phyloP scores from a whole-genome alignment of 2,113 vertebrate species.

The Paramormyrops kingsleyae region DNA sequence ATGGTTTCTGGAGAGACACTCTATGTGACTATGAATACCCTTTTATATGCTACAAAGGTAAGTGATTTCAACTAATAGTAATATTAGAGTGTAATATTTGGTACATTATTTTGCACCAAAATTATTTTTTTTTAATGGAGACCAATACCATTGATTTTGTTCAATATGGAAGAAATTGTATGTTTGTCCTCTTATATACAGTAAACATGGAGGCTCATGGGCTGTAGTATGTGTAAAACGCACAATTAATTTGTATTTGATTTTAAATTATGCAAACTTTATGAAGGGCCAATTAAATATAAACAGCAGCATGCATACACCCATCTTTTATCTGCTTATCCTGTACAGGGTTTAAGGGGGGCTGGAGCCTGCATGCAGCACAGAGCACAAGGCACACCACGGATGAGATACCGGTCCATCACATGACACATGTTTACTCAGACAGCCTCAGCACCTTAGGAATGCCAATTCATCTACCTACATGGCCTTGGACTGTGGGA shows the following conservation, averaged over 20 bases:
- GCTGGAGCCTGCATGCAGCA: not conserved
- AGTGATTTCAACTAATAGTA: not conserved
- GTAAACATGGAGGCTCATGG: not conserved
- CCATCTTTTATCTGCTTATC: not conserved
- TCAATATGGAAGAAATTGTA: not conserved
- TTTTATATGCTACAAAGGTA: constrained; percentile 14
- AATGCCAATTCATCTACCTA: not conserved
- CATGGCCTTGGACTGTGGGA: not conserved
- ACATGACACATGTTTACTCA: not conserved
- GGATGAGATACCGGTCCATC: not conserved
- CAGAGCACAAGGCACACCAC: not conserved
- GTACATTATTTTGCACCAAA: not conserved
- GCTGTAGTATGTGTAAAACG: not conserved
- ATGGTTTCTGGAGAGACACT: not conserved
- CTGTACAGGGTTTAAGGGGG: not conserved
- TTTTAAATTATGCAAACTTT: not conserved
- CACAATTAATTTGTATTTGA: not conserved
- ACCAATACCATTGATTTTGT: not conserved
- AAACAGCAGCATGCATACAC: not conserved
- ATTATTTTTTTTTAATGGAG: not conserved
- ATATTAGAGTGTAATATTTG: not conserved
- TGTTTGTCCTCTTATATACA: not conserved
- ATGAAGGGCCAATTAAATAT: not conserved
- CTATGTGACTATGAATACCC: not conserved
- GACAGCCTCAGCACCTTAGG: not conserved